Evolutionary conservation across 2,888 invertebrate genomes (phyloP).

Genomic region (Caenorhabditis sp.): DNA sequence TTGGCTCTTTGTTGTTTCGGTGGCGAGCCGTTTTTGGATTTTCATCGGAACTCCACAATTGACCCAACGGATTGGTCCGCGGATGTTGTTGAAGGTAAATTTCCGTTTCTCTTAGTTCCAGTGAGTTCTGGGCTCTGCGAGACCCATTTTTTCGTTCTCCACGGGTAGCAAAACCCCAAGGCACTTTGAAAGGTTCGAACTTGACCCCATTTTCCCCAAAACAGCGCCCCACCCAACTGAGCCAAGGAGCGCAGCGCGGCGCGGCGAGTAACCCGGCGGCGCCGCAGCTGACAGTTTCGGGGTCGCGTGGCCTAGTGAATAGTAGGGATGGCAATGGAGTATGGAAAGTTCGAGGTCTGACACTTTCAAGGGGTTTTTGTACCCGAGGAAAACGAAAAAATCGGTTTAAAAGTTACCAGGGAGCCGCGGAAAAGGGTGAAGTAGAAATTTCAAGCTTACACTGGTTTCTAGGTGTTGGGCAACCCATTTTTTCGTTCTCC

Average conservation of each 20-base stretch:
- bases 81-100: conserved; percentile 53
- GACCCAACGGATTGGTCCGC: conserved; percentile 67
- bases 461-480: too few species aligned
- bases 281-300: too few species aligned
- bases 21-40: conserved; percentile 68
- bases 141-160: not conserved
- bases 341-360: not conserved
- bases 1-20: conserved; percentile 67
- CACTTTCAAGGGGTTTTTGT: not conserved
- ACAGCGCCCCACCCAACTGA: too few species aligned
- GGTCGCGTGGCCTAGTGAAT: conserved; percentile 1
- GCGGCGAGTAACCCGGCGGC: too few species aligned
- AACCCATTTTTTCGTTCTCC: not conserved
- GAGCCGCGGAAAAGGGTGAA: too few species aligned
- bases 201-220: not conserved
- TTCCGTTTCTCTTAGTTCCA: not conserved
- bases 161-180: not conserved
- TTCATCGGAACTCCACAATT: conserved; percentile 52
- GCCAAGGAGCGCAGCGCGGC: too few species aligned
- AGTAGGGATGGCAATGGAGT: not conserved
- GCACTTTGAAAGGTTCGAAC: not conserved
- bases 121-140: not conserved
- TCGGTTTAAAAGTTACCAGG: not conserved
- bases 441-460: too few species aligned
- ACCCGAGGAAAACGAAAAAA: not conserved